Evolutionary conservation across 1,140 invertebrate species (phyloP), one percentile per base, ranked within the genome.

Genomic region (Lasioglossum albipes): DNA sequence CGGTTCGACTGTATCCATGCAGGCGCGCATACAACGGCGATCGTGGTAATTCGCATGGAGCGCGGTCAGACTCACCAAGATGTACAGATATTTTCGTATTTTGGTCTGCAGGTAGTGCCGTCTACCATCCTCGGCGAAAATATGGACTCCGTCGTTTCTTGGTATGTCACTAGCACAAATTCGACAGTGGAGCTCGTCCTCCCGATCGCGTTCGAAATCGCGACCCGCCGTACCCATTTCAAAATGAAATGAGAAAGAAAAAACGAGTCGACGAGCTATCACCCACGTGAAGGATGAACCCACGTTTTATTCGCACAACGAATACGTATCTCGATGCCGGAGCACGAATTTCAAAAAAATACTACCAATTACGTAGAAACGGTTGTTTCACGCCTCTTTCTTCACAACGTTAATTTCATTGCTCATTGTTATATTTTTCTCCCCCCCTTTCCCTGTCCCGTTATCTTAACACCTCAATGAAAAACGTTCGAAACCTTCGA

Each of bases 31-130:
- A 74, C 45, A 80, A 49, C 36, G 13, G 41, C n/a, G 42, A 61
- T 61, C 54, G 42, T 64, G 45, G 20, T 75, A 20, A 75, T 69
- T 80, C 73, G 42, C 36, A 66, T 13, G 59, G 22, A 71, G 36
- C 57, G 20, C 42, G 36, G 27, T 27, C 31, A 61, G 61, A 91
- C 92, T 91, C 87, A 95, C 94, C 91, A 92, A 89, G 75, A 95
- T 93, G 83, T 93, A 93, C 65, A 95, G 90, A 91, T 95, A 95
- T 91, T 94, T 94, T 82, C 91, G 92, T 84, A 95, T 94, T 91
- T 95, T 94, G 45, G 91, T 91, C 86, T 94, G 93, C 75, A 95
- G 87, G 87, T 93, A 93, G 86, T 92, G 90, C 84, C 90, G 90
- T 88, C 92, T 93, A 65, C 94, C 94, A 86, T 94, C 93, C 66